phyloP scores from a whole-genome alignment of 2,113 vertebrate species.

The Pseudorhombus dupliciocellatus region DNA sequence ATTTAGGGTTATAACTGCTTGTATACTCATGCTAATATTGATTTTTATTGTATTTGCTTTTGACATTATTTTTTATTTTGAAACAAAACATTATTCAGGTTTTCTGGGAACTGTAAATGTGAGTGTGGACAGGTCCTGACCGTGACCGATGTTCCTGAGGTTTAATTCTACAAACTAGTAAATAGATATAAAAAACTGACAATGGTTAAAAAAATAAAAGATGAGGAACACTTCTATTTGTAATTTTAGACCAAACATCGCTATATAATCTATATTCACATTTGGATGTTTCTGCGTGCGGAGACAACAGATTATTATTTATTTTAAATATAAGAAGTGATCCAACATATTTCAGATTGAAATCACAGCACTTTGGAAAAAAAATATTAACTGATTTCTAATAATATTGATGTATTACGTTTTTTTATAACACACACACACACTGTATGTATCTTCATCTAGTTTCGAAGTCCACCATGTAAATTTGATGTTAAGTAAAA shows the following conservation, averaged over 20 bases:
- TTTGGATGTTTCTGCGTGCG: slow-evolving; percentile 4
- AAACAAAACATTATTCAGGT: background rate
- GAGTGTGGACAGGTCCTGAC: background rate
- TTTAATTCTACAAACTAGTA: background rate
- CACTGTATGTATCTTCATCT: background rate
- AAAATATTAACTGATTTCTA: background rate
- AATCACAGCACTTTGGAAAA: background rate
- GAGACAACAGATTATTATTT: background rate
- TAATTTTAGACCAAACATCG: background rate
- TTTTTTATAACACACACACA: background rate
- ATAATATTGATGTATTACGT: background rate
- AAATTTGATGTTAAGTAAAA: background rate
- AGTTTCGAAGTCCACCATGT: background rate
- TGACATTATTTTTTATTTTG: background rate
- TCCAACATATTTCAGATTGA: background rate
- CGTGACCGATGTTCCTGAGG: background rate
- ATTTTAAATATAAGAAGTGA: background rate
- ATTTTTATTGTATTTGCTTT: background rate
- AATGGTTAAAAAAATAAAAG: background rate
- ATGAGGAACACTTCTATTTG: background rate
- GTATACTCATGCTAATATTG: too few relatives aligned
- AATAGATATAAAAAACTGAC: background rate
- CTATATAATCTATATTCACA: background rate
- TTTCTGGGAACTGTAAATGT: background rate
- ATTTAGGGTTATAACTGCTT: background rate